These are phyloP conservation scores for Porites lutea DNA, from an alignment of 64 coral and sea anemone genomes.

Conservation along the genomic window DNA sequence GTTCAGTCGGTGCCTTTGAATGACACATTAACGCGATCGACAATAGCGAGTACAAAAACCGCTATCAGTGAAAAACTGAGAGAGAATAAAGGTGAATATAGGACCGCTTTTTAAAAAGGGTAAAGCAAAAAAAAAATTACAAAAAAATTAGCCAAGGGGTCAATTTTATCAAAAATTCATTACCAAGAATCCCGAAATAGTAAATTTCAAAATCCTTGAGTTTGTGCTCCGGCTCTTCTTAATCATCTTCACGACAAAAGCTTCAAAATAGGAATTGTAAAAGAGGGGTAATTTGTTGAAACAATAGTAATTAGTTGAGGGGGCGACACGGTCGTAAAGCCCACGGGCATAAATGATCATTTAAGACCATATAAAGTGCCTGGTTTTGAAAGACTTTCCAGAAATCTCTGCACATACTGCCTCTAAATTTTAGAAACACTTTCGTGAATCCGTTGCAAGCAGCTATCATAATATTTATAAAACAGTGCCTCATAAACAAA, in stretches of 20 bases:
- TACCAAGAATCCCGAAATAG: neutral
- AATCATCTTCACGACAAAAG: neutral
- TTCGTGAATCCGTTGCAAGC: no score
- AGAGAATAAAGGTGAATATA: conserved; percentile 12
- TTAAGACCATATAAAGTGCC: neutral
- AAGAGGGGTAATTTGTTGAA: conserved; percentile 31
- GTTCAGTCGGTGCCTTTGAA: conserved; percentile 28
- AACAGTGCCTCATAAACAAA: neutral
- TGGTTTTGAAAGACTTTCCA: neutral
- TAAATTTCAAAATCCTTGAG: neutral
- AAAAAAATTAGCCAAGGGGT: neutral
- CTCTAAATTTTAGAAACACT: neutral
- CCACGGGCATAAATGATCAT: neutral
- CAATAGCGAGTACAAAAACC: conserved; percentile 1
- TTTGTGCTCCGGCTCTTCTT: neutral
- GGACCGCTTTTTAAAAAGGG: neutral
- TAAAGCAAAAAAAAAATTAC: neutral
- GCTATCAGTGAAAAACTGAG: neutral
- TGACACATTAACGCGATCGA: conserved; percentile 21
- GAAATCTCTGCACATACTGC: neutral
- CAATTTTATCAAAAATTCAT: neutral
- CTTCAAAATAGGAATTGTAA: conserved; percentile 16
- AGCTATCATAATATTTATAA: neutral
- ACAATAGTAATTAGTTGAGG: conserved; percentile 6
- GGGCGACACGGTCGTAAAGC: neutral